phyloP scores from a whole-genome alignment of 2,888 invertebrate species.

The Dromius quadrimaculatus region DNA sequence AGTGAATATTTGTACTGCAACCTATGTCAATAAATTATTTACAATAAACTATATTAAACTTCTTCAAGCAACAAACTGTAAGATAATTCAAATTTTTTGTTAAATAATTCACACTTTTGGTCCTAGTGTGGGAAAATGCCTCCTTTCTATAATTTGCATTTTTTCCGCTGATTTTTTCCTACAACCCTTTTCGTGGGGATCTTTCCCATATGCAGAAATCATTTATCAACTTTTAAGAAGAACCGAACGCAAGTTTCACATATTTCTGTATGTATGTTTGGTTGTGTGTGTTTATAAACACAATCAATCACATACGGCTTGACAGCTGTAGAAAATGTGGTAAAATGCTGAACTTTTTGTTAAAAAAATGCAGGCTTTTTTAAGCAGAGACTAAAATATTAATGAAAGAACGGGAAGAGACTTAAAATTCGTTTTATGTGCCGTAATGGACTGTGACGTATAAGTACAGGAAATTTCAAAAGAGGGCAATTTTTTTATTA shows the following conservation, averaged over 20 bases:
- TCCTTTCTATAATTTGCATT: no score
- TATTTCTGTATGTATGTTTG: background rate
- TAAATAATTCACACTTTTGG: no score
- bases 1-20: no score
- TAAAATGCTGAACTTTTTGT: constrained; percentile 30
- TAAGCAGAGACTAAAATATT: constrained; percentile 18
- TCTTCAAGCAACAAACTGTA: no score
- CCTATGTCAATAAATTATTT: no score
- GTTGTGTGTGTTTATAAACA: constrained; percentile 15
- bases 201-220: constrained; percentile 8
- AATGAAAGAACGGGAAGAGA: constrained; percentile 1
- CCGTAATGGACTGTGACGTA: background rate
- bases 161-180: no score
- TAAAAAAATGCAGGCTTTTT: constrained; percentile 10
- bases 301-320: constrained; percentile 24
- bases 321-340: constrained; percentile 47
- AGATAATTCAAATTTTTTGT: no score
- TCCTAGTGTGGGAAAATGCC: no score
- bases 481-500: background rate
- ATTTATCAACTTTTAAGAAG: constrained; percentile 8
- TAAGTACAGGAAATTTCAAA: background rate
- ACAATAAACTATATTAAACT: no score
- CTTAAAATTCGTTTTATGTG: constrained; percentile 8
- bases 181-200: background rate
- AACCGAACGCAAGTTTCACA: background rate